Percentiles rank a stretch among this genome's conserved stretches.
These are phyloP conservation scores for Pelusios castaneus DNA, from an alignment of 2,113 vertebrate genomes.

Conservation along the genomic window DNA sequence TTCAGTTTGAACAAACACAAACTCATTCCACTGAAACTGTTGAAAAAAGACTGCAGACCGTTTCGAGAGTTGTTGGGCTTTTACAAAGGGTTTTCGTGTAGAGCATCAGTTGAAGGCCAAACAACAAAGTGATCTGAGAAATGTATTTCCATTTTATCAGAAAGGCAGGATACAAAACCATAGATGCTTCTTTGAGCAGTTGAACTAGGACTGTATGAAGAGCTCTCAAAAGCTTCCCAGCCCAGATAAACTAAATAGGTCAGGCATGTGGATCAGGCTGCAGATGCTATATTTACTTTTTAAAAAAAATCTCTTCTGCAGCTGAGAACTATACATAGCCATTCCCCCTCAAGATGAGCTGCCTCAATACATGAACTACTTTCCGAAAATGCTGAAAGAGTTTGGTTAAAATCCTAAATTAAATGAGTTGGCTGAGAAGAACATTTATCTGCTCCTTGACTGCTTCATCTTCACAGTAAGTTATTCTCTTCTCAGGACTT, in stretches of 20 bases:
- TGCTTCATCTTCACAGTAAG: slow-evolving; percentile 66
- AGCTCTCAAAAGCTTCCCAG: slow-evolving; percentile 22
- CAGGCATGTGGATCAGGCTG: slow-evolving; percentile 61
- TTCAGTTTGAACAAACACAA: not conserved
- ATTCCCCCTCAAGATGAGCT: slow-evolving; percentile 40
- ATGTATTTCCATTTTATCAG: accelerated
- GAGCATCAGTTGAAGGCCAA: not conserved
- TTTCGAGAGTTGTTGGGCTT: not conserved
- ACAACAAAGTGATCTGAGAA: not conserved
- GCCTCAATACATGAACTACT: slow-evolving; percentile 37
- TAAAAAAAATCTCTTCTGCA: slow-evolving; percentile 35
- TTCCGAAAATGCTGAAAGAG: slow-evolving; percentile 45
- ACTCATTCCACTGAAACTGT: not conserved
- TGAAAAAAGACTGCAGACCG: not conserved
- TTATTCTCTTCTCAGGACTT: slow-evolving; percentile 1
- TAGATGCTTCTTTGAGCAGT: not conserved
- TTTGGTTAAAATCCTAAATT: slow-evolving; percentile 39
- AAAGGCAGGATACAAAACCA: not conserved
- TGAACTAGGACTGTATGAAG: not conserved
- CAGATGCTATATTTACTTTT: slow-evolving; percentile 77
- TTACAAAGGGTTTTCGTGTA: not conserved
- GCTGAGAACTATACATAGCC: slow-evolving; percentile 66
- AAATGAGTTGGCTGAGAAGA: not conserved
- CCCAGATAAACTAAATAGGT: slow-evolving; percentile 31
- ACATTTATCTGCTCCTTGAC: not conserved